Evolutionary conservation across 2,113 vertebrate genomes (phyloP), one percentile per base, ranked within the genome.

Genomic region (Athene cunicularia): DNA sequence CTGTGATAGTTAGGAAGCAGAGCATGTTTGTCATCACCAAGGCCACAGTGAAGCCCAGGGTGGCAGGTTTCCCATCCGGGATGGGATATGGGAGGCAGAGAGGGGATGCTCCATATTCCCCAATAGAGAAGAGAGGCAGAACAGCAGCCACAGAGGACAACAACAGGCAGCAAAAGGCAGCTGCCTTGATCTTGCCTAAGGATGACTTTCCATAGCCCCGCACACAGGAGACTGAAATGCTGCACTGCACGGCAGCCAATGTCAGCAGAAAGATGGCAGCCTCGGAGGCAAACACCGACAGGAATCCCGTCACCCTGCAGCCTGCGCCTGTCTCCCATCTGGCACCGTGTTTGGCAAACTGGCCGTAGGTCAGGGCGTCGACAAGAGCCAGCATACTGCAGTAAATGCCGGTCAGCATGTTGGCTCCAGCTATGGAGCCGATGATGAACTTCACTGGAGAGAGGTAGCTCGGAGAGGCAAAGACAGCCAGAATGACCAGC

Each of bases 101-200:
- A 0, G 99, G 99, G 5, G 99, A 99, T 8, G 99, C 97, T n/a
- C 99, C 99, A 0, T 99, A 99, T 52, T 99, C 98, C 11, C 99
- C 99, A 3, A 99, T 77, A 10, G 99, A 99, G 76, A 98, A 95
- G 15, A 99, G 97, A 2, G 99, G 99, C 86, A 99, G 97, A 14
- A 98, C 81, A 0, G 99, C 99, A 2, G 99, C 97, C 50, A 95
- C 95, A 22, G 98, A 96, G 1, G 99, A 99, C 49, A 99, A 98
- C 10, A 77, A 21, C n/a, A 99, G 95, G 96, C 99, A 99, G 86
- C 98, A 98, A 41, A 98, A 96, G 8, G 98, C 98, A 8, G 98
- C 99, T 0, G 97, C 98, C 33, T 98, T 99, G 8, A 99, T 98
- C 22, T 98, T 98, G 86, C 98, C 97, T 6, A 98, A 96, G 5